phyloP scores from a whole-genome alignment of 1,140 invertebrate genomes.

The Drosophila mojavensis region DNA sequence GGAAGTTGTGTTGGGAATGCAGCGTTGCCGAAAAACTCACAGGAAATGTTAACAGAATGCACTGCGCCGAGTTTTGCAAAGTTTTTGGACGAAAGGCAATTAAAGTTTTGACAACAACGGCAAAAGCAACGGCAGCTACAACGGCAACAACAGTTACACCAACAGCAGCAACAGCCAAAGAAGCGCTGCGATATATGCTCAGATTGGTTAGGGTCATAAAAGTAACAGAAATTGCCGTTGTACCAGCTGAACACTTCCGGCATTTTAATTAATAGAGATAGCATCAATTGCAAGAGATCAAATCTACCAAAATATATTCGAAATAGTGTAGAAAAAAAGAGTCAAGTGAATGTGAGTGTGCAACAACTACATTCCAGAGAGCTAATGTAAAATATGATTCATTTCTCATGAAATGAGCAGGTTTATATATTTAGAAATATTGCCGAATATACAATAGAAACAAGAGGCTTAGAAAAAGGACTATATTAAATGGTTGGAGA shows the following conservation, averaged over 20 bases:
- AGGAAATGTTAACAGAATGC: constrained; percentile 78
- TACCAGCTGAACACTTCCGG: constrained; percentile 13
- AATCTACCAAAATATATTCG: no score
- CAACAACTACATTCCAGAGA: no score
- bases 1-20: neutral
- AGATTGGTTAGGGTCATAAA: constrained; percentile 11
- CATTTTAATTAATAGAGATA: constrained; percentile 30
- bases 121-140: constrained; percentile 5
- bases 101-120: constrained; percentile 65
- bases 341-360: no score
- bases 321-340: no score
- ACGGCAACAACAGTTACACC: constrained; percentile 5
- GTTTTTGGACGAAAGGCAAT: constrained; percentile 73
- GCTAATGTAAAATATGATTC: no score
- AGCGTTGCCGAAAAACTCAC: constrained; percentile 54
- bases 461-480: no score
- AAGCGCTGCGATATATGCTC: neutral
- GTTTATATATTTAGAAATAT: no score
- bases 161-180: constrained; percentile 3
- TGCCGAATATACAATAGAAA: no score
- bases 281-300: neutral
- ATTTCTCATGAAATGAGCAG: no score
- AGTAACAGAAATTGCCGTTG: constrained; percentile 12
- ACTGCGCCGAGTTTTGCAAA: constrained; percentile 67
- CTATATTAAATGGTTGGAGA: no score